Conservation (phyloP, 2,113 vertebrate genomes). For the Tinamus guttatus region DNA sequence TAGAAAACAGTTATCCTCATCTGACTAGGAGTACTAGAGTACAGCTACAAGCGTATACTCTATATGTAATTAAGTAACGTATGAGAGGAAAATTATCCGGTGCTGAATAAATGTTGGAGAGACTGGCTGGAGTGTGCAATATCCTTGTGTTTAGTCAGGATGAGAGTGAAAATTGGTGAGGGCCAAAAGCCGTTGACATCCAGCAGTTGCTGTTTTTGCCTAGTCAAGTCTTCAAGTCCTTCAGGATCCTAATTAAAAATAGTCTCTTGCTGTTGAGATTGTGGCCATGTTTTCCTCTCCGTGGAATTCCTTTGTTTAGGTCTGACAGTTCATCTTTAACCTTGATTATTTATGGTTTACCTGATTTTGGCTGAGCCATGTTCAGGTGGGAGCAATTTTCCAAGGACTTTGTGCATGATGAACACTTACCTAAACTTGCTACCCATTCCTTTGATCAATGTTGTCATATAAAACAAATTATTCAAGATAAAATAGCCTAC, state of each 20-base stretch:
- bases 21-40: not conserved
- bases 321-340: constrained; percentile 57
- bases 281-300: constrained; percentile 12
- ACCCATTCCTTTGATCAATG: constrained; percentile 68
- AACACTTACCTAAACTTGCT: constrained; percentile 57
- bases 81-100: not conserved
- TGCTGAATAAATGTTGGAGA: fast-evolving
- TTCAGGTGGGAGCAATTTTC: constrained; percentile 56
- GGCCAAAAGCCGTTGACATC: not conserved
- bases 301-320: constrained; percentile 59
- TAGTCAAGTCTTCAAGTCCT: not conserved
- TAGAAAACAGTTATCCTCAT: not conserved
- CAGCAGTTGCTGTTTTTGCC: not conserved
- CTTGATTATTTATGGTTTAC: constrained; percentile 61
- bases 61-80: not conserved
- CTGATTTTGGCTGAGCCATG: constrained; percentile 29
- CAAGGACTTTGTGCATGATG: constrained; percentile 26
- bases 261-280: not conserved
- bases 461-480: constrained; percentile 48
- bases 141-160: not conserved
- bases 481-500: constrained; percentile 12
- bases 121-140: not conserved
- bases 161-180: not conserved
- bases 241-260: not conserved
- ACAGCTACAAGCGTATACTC: not conserved